Evolutionary conservation across 92 coral and sea anemone genomes (phyloP), one percentile per base, ranked within the genome.

Genomic region (Hydrozoanthus gracilis): DNA sequence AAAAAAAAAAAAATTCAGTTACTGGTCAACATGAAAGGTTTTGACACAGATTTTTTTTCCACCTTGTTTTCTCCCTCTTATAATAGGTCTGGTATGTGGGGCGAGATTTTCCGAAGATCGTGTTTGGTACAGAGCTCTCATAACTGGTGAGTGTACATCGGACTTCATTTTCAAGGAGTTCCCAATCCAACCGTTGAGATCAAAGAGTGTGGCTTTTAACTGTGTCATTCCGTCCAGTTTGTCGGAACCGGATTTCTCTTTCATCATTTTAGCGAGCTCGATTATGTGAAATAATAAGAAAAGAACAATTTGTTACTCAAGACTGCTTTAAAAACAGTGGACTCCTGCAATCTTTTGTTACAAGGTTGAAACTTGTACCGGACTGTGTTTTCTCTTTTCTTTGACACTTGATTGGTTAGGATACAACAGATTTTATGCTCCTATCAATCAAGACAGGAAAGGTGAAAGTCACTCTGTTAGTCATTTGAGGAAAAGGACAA

Each of bases 101-200:
- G 99, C 98, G 18, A 90, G 94, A 75, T 97, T 93, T 80, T 88
- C 95, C 45, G 95, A 89, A 79, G 99, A 97, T 62, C 88, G 91
- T 51, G 89, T 89, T n/a, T 96, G 99, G 99, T 96, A 96, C 80
- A 88, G 99, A 61, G 99, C 98, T 77, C 66, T 96, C 45, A 94
- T 95, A 12, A 90, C 94, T n/a, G 95, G 95, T 94, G 54, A 87
- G 90, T 47, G 20, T 2, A 7, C 0, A 35, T 80, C 4, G 6
- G 14, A 11, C 50, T 27, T 18, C 8, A 35, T 27, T 27, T 27
- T 27, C 39, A 27, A 27, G 39, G 0, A 27, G 39, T 27, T 27
- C 39, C 39, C 39, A 27, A 27, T 27, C 39, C 39, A 86, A 83
- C 12, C 66, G 11, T 7, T 16, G 3, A 47, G 11, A 76, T 61